Evolutionary conservation across 2,797 vertebrate species (phyloP), one percentile per base, ranked within the genome.

Genomic region (Diplodus puntazzo): DNA sequence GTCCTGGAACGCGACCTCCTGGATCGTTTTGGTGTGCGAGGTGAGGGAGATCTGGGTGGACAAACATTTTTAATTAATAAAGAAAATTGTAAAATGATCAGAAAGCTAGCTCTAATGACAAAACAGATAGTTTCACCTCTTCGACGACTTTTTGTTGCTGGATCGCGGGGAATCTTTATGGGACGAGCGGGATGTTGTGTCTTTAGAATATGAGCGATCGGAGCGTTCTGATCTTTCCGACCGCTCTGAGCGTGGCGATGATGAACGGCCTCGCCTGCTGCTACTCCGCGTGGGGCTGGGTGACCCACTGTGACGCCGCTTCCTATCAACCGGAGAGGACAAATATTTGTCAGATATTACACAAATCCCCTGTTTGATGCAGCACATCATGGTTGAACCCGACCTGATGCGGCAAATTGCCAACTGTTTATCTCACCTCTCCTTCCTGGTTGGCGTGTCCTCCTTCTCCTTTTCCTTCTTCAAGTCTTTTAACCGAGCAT

Each of bases 151-250:
- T 92, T 98, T 98, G 95, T 92, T 97, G 92, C 92, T 96, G 79
- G 98, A 95, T 86, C 98, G 96, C 30, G 98, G 98, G 14, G 98
- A 99, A 71, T 99, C 98, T 95, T 98, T 99, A 83, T 99, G 97
- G 39, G 97, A 94, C 0, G 97, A 95, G 39, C 97, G 96, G 45
- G 97, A 97, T 6, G 91, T 87, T 68, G 95, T 96, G 89, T 98
- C 98, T 94, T 98, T 99, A 13, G 92, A 89, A 88, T 97, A 97
- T 1, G 98, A 98, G 54, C 98, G 92, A 17, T 96, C 95, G 0
- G 97, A 98, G 21, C 97, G 94, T 46, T 98, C 97, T 0, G 97
- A 98, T 83, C 97, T 96, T 20, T 94, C 93, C 0, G 97, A 97
- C 2, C 97, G 94, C 46, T 98, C 97, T 0, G 97, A 98, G 61